These are phyloP conservation scores for Schrankia costaestrigalis DNA, from an alignment of 2,888 invertebrate species.

Conservation along the genomic window DNA sequence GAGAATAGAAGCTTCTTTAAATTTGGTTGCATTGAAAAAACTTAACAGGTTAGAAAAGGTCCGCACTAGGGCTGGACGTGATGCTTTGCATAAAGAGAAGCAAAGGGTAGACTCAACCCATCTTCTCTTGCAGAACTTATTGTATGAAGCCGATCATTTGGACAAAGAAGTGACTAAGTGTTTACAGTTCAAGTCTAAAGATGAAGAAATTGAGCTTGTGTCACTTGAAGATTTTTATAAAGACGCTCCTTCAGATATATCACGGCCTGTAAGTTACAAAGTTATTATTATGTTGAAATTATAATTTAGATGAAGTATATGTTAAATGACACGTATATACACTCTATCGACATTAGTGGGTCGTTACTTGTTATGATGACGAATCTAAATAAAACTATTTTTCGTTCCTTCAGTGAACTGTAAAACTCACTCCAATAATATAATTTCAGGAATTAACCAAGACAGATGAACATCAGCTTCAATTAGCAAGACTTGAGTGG, in stretches of 20 bases:
- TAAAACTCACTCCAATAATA: neutral
- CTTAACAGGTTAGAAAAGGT: constrained; percentile 95
- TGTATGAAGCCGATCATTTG: constrained; percentile 96
- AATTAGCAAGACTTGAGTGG: constrained; percentile 93
- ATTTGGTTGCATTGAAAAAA: constrained; percentile 92
- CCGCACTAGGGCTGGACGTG: constrained; percentile 89
- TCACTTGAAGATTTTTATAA: constrained; percentile 90
- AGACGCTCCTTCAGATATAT: constrained; percentile 86
- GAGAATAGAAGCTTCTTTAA: constrained; percentile 86
- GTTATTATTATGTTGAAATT: neutral
- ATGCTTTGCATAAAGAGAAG: constrained; percentile 90
- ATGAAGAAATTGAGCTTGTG: constrained; percentile 95
- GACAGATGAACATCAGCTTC: constrained; percentile 87
- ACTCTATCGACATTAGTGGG: no score
- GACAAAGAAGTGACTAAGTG: constrained; percentile 97
- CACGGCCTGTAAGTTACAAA: constrained; percentile 81
- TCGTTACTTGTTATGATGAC: no score
- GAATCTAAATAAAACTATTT: no score
- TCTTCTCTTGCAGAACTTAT: constrained; percentile 93
- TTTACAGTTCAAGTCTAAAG: constrained; percentile 96
- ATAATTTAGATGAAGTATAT: no score
- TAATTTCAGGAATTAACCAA: constrained; percentile 82
- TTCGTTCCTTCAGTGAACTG: neutral
- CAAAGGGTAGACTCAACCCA: constrained; percentile 94
- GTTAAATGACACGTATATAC: no score